Conservation (phyloP, 2,113 vertebrate genomes). For the Campylomormyrus tamandua region DNA sequence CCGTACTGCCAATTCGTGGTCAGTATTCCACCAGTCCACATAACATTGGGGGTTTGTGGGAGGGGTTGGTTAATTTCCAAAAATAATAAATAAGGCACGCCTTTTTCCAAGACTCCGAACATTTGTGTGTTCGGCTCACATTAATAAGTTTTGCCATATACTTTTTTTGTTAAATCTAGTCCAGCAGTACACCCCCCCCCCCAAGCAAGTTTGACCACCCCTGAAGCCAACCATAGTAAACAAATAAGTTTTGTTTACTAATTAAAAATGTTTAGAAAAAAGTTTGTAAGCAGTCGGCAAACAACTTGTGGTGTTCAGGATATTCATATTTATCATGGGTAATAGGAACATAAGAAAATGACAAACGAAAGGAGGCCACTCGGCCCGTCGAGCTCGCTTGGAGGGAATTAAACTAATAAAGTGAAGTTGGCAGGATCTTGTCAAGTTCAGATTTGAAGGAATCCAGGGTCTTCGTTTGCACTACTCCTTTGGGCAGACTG, state of each 20-base stretch:
- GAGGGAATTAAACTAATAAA: too few relatives aligned
- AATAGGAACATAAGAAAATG: neutral
- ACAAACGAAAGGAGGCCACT: too few relatives aligned
- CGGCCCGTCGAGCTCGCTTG: too few relatives aligned
- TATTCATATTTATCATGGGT: neutral
- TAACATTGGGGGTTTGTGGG: neutral
- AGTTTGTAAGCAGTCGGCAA: neutral
- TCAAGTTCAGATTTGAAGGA: too few relatives aligned
- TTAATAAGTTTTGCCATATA: too few relatives aligned
- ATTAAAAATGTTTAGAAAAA: neutral
- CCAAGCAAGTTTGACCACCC: neutral
- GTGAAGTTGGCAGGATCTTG: too few relatives aligned
- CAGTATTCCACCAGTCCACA: neutral
- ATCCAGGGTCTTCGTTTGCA: too few relatives aligned
- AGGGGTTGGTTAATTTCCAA: neutral
- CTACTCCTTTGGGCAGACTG: too few relatives aligned
- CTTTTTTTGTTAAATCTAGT: too few relatives aligned
- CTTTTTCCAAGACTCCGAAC: neutral
- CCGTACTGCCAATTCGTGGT: neutral
- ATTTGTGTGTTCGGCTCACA: neutral
- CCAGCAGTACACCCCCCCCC: neutral
- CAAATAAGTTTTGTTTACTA: neutral
- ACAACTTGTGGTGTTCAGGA: neutral
- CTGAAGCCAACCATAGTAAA: neutral
- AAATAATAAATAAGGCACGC: neutral